Base-by-base conservation (phyloP, 2,797 vertebrate species). In the Parauchenoglanis ngamensis region DNA sequence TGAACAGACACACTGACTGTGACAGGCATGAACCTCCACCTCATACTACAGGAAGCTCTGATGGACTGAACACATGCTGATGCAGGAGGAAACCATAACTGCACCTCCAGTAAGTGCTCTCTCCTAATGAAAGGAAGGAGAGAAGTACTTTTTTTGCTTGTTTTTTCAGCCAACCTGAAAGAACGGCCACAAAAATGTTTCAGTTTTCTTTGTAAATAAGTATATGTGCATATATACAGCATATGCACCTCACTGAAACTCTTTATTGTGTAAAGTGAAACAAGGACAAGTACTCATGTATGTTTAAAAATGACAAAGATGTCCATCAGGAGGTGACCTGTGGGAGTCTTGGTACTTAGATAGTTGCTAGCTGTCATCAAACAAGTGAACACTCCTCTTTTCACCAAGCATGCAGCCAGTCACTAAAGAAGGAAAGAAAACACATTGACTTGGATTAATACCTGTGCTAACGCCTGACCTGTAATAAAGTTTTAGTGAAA, bases 1-100 rank as follows among this genome's bases (percentile, higher is more conserved):
- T 87, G 52, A 68, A 73, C 78, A 54, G 82, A 73, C 56, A 78
- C 67, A 31, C 28, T 85, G 17, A 67, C 81, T 49, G 63, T 52
- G 72, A 77, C 72, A 52, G 72, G 63, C 57, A 76, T 52, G 72
- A 77, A 28, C 63, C 56, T 85, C 72, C 23, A 65, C 46, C 75
- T 49, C 21, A 6, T 68, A 68, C 61, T 35, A 68, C 80, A 54
- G 73, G 59, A 81, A 68, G 63, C 83, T 87, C 86, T 87, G 83
- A 77, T 83, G 90, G 91, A 79, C 13, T 75, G 86, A 78, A 87
- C 87, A 91, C 83, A 87, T 84, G 68, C 86, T 87, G 78, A 12
- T 81, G 31, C 44, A 81, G 46, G 87, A 82, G 88, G 87, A 83
- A 86, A 82, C 56, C 90, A 90, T 89, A 75, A 83, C 86, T 35